phyloP scores from a whole-genome alignment of 2,888 invertebrate genomes.

The Lasioglossum leucozonium region DNA sequence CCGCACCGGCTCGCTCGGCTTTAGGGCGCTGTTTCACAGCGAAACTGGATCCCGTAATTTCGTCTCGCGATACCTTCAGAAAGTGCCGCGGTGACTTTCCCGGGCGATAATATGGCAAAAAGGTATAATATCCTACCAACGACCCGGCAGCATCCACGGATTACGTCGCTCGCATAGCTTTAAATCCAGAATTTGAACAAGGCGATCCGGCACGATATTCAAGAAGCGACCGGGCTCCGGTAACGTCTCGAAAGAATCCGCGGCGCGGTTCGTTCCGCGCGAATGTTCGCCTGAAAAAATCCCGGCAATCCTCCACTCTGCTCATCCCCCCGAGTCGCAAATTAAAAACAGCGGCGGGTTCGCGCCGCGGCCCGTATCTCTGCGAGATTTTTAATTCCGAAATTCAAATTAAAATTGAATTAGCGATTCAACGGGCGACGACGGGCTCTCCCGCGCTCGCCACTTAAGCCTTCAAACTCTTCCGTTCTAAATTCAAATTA shows the following conservation, averaged over 20 bases:
- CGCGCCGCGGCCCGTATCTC: neutral
- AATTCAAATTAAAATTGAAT: slow-evolving; percentile 51
- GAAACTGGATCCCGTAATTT: slow-evolving; percentile 31
- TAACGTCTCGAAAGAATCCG: neutral
- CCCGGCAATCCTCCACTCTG: slow-evolving; percentile 32
- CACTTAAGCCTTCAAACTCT: slow-evolving; percentile 44
- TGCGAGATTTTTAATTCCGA: slow-evolving; percentile 40
- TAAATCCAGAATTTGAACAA: neutral
- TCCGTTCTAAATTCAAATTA: slow-evolving; percentile 52
- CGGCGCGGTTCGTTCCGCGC: slow-evolving; percentile 3
- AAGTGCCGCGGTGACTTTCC: too few relatives aligned
- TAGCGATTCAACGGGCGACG: slow-evolving; percentile 34
- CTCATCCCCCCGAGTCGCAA: neutral
- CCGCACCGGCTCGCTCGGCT: neutral
- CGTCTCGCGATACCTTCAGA: neutral
- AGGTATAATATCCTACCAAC: neutral
- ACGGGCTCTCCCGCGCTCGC: slow-evolving; percentile 4
- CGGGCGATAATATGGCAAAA: too few relatives aligned
- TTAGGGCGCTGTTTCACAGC: slow-evolving; percentile 25
- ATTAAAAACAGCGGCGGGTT: slow-evolving; percentile 16
- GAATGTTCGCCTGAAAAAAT: slow-evolving; percentile 37
- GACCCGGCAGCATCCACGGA: neutral
- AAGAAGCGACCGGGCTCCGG: neutral
- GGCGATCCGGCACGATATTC: neutral
- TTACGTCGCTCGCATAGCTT: neutral